Percentiles rank a stretch among this genome's conserved stretches.
phyloP scores from a whole-genome alignment of 2,797 vertebrate species.

The Thunnus albacares region DNA sequence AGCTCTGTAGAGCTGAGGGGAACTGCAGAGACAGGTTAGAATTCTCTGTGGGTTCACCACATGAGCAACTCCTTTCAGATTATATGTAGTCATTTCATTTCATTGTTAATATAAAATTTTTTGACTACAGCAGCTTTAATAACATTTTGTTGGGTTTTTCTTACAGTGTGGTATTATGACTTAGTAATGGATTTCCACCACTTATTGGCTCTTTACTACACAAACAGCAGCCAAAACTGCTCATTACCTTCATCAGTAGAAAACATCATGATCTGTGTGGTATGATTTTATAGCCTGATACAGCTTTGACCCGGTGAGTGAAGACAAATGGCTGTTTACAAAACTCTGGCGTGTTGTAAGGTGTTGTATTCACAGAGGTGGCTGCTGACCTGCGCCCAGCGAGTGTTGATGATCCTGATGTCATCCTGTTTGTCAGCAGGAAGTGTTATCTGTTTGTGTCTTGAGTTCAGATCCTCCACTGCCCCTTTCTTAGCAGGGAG shows the following conservation, averaged over 20 bases:
- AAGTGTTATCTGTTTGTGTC: conserved; percentile 86
- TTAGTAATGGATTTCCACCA: too few relatives aligned
- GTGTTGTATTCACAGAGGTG: background rate
- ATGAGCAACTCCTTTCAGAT: too few relatives aligned
- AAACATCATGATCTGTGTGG: background rate
- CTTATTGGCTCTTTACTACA: background rate
- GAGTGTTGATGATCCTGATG: conserved; percentile 89
- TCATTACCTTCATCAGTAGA: background rate
- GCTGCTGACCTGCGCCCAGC: conserved; percentile 91
- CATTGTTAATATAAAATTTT: too few relatives aligned
- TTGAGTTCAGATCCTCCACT: conserved; percentile 91
- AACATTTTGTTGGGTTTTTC: too few relatives aligned
- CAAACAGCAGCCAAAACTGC: background rate
- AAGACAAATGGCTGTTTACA: background rate
- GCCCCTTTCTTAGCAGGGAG: conserved; percentile 87
- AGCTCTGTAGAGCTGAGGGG: too few relatives aligned
- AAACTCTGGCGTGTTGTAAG: background rate
- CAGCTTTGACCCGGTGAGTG: background rate
- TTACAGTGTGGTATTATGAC: too few relatives aligned
- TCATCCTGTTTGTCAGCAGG: conserved; percentile 90
- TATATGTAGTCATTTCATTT: too few relatives aligned
- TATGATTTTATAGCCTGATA: background rate
- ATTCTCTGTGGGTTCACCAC: too few relatives aligned
- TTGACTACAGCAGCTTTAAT: too few relatives aligned
- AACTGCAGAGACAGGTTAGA: too few relatives aligned